Evolutionary conservation across 2,888 invertebrate genomes (phyloP).

Genomic region (Aleiodes leptofemur): DNA sequence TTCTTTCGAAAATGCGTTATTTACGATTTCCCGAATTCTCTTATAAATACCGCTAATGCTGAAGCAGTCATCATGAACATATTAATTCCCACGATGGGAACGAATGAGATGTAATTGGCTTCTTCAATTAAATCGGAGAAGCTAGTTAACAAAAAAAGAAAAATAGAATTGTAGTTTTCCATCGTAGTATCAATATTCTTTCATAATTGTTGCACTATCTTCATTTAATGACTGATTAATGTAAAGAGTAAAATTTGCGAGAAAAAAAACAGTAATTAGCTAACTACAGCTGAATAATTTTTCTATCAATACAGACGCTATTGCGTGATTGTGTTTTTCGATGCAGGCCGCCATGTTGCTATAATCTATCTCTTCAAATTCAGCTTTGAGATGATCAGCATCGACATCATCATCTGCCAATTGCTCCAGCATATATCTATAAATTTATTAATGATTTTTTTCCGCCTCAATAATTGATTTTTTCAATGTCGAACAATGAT

Average conservation of each 20-base stretch:
- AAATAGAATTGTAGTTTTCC: neutral
- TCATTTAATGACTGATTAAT: neutral
- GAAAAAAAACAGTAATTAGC: neutral
- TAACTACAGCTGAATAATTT: neutral
- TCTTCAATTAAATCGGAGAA: conserved; percentile 49
- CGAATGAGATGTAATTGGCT: conserved; percentile 45
- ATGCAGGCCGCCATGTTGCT: conserved; percentile 49
- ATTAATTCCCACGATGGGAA: conserved; percentile 44
- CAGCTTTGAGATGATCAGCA: neutral
- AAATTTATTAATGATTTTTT: conserved; percentile 22
- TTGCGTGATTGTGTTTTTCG: conserved; percentile 50
- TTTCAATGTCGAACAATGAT: neutral
- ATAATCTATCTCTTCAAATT: conserved; percentile 41
- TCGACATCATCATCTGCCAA: conserved; percentile 28
- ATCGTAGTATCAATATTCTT: neutral
- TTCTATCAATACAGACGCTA: conserved; percentile 47
- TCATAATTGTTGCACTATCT: neutral
- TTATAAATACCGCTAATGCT: conserved; percentile 43
- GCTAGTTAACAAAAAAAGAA: conserved; percentile 21
- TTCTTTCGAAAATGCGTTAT: no score
- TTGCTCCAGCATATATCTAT: conserved; percentile 43
- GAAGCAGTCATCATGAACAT: conserved; percentile 50
- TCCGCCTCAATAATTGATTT: neutral
- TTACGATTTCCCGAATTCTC: no score
- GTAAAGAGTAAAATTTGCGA: neutral